phyloP scores from a whole-genome alignment of 1,140 invertebrate species.

The Papilio xuthus region DNA sequence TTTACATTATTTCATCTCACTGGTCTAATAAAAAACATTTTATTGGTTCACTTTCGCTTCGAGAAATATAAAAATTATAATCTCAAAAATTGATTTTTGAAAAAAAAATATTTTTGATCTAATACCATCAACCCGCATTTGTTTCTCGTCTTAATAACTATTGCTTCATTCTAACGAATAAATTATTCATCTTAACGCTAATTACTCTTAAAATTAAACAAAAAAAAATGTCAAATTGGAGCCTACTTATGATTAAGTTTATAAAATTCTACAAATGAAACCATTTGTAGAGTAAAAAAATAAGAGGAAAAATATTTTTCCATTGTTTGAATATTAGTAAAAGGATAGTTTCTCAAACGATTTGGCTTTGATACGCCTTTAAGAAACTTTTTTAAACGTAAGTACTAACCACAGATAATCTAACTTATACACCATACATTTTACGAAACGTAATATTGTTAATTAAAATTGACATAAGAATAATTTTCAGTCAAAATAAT shows the following conservation, averaged over 20 bases:
- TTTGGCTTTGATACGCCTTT: neutral
- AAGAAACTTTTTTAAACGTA: conserved; percentile 2
- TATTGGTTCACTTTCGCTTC: neutral
- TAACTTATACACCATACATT: neutral
- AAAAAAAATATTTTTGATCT: conserved; percentile 23
- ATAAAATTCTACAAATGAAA: conserved; percentile 78
- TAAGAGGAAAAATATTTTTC: conserved; percentile 68
- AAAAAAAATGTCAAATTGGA: conserved; percentile 64
- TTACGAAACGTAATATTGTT: neutral
- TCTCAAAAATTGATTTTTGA: conserved; percentile 21
- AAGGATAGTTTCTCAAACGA: conserved; percentile 37
- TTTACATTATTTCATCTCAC: conserved; percentile 5
- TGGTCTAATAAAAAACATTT: conserved; percentile 9
- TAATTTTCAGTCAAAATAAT: conserved; percentile 12
- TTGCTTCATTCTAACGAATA: conserved; percentile 19
- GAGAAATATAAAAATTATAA: conserved; percentile 12
- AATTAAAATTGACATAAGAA: conserved; percentile 6
- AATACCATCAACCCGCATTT: conserved; percentile 24
- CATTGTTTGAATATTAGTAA: conserved; percentile 54
- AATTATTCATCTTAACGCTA: conserved; percentile 30
- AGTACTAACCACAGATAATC: conserved; percentile 14
- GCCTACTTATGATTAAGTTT: conserved; percentile 71
- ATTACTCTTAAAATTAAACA: conserved; percentile 47
- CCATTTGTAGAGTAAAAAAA: conserved; percentile 80
- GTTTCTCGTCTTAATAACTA: conserved; percentile 13